phyloP scores from a whole-genome alignment of 2,888 invertebrate genomes.

The Epinotia demarniana region DNA sequence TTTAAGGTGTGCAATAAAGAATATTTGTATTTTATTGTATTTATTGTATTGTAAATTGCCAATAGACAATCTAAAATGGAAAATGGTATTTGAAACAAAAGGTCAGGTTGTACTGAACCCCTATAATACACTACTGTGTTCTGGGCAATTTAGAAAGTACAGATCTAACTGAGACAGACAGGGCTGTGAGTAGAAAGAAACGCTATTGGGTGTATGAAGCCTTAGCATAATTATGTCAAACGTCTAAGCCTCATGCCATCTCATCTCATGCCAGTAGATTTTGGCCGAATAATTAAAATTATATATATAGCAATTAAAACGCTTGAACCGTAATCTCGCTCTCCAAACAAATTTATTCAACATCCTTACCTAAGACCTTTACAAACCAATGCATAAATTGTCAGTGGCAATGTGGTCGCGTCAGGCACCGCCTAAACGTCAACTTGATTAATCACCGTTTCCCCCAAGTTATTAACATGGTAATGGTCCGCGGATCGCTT shows the following conservation, averaged over 20 bases:
- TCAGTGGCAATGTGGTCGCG: conserved; percentile 64
- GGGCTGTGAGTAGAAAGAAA: too few relatives aligned
- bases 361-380: conserved; percentile 60
- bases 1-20: too few relatives aligned
- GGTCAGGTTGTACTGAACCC: too few relatives aligned
- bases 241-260: too few relatives aligned
- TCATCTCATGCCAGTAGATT: background rate
- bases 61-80: too few relatives aligned
- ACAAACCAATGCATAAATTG: conserved; percentile 81
- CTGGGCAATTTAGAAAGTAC: too few relatives aligned
- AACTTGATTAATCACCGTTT: conserved; percentile 80
- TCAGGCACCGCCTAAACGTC: conserved; percentile 71
- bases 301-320: background rate
- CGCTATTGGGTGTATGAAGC: too few relatives aligned
- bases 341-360: conserved; percentile 43
- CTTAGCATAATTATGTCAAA: background rate
- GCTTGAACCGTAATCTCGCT: conserved; percentile 29
- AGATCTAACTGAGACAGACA: too few relatives aligned
- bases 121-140: too few relatives aligned
- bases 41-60: too few relatives aligned
- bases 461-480: conserved; percentile 84
- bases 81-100: too few relatives aligned
- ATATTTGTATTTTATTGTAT: too few relatives aligned
- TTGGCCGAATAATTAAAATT: background rate
- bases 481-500: conserved; percentile 82